Percentiles rank a stretch among this genome's conserved stretches.
These are phyloP conservation scores for Ibidorhyncha struthersii DNA, from an alignment of 2,113 vertebrate species.

Conservation along the genomic window DNA sequence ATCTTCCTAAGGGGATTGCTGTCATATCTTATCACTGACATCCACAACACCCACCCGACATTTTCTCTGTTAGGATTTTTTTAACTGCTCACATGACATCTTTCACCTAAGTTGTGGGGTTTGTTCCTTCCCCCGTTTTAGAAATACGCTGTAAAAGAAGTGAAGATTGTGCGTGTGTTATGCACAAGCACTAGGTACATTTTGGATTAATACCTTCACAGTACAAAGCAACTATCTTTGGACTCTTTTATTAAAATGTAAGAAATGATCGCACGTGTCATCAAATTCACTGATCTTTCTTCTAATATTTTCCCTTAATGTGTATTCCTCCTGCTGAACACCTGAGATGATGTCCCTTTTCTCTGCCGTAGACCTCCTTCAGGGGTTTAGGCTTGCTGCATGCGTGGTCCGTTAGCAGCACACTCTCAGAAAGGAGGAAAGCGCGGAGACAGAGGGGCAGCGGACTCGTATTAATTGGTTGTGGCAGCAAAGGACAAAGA, in stretches of 20 bases:
- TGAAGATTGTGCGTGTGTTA: no score
- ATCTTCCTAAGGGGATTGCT: not conserved
- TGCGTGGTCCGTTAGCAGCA: not conserved
- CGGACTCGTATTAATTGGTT: not conserved
- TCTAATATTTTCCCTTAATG: not conserved
- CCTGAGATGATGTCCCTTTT: not conserved
- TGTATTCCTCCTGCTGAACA: not conserved
- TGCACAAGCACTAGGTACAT: no score
- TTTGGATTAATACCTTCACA: not conserved
- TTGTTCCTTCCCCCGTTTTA: not conserved
- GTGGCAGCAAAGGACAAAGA: not conserved
- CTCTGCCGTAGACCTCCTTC: not conserved
- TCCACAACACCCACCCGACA: not conserved
- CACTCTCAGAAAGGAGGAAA: not conserved
- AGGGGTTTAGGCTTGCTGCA: not conserved
- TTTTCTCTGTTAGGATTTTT: not conserved
- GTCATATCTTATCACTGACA: not conserved
- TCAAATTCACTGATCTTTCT: not conserved
- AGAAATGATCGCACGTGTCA: not conserved
- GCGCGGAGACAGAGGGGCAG: not conserved
- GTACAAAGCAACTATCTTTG: not conserved
- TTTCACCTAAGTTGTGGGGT: not conserved
- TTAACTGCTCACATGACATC: not conserved
- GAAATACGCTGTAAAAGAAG: fast-evolving
- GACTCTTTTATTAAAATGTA: not conserved